Evolutionary conservation across 2,888 invertebrate genomes (phyloP).

Genomic region (Spicauda simplicius): DNA sequence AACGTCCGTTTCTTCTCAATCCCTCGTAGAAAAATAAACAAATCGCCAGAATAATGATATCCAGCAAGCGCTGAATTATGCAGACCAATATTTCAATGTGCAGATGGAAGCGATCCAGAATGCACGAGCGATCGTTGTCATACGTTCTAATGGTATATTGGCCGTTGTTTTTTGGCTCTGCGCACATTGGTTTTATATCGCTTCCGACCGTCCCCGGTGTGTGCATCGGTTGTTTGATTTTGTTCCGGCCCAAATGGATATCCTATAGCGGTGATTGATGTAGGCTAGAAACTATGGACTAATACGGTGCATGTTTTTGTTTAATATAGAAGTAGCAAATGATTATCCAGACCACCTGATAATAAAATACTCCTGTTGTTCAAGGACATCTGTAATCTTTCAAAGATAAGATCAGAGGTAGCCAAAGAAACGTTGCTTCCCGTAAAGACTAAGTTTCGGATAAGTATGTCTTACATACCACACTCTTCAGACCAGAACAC

Average conservation of each 20-base stretch:
- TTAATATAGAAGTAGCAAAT: too few relatives aligned
- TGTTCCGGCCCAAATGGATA: background rate
- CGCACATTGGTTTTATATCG: constrained; percentile 9
- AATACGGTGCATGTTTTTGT: background rate
- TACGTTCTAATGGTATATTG: constrained; percentile 28
- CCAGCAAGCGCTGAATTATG: background rate
- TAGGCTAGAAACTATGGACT: background rate
- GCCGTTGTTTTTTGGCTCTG: constrained; percentile 16
- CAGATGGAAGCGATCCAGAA: constrained; percentile 11
- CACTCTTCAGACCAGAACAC: too few relatives aligned
- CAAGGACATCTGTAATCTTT: too few relatives aligned
- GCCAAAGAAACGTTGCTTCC: too few relatives aligned
- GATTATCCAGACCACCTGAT: too few relatives aligned
- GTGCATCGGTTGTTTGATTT: constrained; percentile 2
- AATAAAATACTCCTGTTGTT: too few relatives aligned
- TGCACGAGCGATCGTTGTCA: constrained; percentile 12
- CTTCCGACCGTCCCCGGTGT: constrained; percentile 4
- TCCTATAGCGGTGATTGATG: background rate
- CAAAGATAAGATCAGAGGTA: too few relatives aligned
- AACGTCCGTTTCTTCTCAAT: background rate
- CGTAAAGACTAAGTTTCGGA: too few relatives aligned
- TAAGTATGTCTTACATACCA: too few relatives aligned
- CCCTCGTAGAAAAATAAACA: background rate
- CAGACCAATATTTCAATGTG: constrained; percentile 4
- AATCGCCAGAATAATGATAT: background rate